These are phyloP conservation scores for Shargacucullia verbasci DNA, from an alignment of 2,888 invertebrate genomes.

Conservation along the genomic window DNA sequence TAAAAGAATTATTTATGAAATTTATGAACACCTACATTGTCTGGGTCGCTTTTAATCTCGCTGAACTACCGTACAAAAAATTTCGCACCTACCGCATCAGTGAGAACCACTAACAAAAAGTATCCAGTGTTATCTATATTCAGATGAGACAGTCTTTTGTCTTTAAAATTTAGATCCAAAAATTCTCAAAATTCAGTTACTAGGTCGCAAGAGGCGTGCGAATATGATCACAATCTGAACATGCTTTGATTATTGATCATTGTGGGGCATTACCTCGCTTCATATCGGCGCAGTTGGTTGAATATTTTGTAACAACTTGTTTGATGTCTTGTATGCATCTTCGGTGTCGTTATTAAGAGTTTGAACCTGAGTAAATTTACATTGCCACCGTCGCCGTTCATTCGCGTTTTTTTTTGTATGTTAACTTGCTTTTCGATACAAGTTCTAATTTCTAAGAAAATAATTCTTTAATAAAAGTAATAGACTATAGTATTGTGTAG, in stretches of 20 bases:
- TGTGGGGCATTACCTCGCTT: constrained; percentile 44
- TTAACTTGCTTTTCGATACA: too few relatives aligned
- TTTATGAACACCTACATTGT: too few relatives aligned
- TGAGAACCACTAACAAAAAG: background rate
- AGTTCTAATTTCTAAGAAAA: too few relatives aligned
- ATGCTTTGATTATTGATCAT: constrained; percentile 56
- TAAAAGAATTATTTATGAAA: too few relatives aligned
- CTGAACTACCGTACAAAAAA: too few relatives aligned
- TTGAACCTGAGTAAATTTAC: constrained; percentile 13
- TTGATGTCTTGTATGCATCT: constrained; percentile 15
- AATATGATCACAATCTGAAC: constrained; percentile 26
- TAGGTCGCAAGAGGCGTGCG: constrained; percentile 34
- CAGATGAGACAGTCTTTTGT: background rate
- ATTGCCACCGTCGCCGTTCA: too few relatives aligned
- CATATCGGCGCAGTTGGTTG: constrained; percentile 42
- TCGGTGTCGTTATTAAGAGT: background rate
- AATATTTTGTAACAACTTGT: constrained; percentile 37
- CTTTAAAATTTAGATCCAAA: constrained; percentile 4
- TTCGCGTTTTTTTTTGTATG: too few relatives aligned
- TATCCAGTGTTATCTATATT: too few relatives aligned
- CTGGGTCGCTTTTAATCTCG: too few relatives aligned
- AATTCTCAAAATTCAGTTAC: constrained; percentile 27
- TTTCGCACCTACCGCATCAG: too few relatives aligned
- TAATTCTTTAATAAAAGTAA: too few relatives aligned
- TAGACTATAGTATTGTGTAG: too few relatives aligned